Conservation (phyloP, 2,113 vertebrate species). For the Catagonus wagneri region DNA sequence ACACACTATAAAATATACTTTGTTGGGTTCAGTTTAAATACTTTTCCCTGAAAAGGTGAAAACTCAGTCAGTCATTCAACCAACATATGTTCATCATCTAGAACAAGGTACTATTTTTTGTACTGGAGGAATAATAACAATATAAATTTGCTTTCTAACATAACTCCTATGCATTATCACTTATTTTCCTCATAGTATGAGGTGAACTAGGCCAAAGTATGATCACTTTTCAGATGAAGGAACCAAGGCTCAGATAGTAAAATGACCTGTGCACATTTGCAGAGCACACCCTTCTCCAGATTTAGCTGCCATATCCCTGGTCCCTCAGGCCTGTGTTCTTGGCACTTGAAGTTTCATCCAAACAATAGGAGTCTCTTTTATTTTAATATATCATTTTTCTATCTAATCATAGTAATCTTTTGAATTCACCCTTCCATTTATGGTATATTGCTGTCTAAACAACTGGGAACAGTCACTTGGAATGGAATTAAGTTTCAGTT, state of each 20-base stretch:
- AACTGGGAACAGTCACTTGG: not conserved
- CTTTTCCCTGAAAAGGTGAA: not conserved
- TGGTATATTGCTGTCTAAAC: not conserved
- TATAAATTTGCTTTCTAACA: not conserved
- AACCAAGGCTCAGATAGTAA: not conserved
- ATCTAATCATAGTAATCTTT: not conserved
- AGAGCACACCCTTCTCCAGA: not conserved
- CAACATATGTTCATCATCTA: not conserved
- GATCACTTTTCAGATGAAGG: not conserved
- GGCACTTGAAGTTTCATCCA: not conserved
- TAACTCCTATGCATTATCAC: not conserved
- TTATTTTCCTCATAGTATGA: not conserved
- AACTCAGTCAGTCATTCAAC: not conserved
- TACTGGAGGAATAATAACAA: not conserved
- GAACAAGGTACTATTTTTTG: not conserved
- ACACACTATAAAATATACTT: not conserved
- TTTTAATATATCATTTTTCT: conserved; percentile 20
- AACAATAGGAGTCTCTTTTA: not conserved
- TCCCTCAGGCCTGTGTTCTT: not conserved
- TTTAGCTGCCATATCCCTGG: not conserved
- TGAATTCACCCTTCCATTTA: not conserved
- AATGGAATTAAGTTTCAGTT: not conserved
- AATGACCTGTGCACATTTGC: not conserved
- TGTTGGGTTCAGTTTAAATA: not conserved
- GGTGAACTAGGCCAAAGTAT: not conserved